A percentile compares a stretch with the other conserved stretches of the same genome.
Conservation (phyloP, 2,888 invertebrate species). For the Muscina levida region DNA sequence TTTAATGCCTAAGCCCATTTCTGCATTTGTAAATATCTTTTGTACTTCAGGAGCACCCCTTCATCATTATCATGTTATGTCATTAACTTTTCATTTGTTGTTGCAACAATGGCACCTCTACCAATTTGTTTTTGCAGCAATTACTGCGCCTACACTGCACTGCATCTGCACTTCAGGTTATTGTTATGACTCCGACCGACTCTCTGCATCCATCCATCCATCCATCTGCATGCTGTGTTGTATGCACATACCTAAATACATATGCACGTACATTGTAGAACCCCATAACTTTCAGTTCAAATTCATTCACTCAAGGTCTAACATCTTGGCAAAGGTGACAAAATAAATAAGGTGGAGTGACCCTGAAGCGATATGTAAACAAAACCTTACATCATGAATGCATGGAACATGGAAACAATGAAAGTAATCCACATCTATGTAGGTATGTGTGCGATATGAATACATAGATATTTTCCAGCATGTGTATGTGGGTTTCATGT, state of each 20-base stretch:
- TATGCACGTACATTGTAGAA: conserved; percentile 11
- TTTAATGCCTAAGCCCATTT: neutral
- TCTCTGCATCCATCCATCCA: neutral
- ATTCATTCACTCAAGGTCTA: conserved; percentile 62
- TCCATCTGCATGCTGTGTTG: neutral
- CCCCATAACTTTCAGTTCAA: conserved; percentile 41
- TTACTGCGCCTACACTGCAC: conserved; percentile 46
- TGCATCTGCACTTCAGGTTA: conserved; percentile 63
- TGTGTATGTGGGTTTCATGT: too few species aligned
- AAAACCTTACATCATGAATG: conserved; percentile 46
- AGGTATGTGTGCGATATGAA: too few species aligned
- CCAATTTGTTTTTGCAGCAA: conserved; percentile 36
- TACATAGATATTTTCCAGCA: too few species aligned
- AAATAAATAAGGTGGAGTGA: conserved; percentile 65
- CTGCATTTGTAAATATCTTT: neutral
- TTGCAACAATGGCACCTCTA: conserved; percentile 49
- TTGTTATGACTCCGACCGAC: conserved; percentile 52
- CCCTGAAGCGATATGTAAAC: conserved; percentile 63
- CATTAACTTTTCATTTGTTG: conserved; percentile 59
- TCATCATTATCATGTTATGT: conserved; percentile 38
- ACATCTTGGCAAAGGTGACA: conserved; percentile 64
- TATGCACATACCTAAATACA: neutral
- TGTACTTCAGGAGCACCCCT: neutral
- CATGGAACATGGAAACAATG: conserved; percentile 51
- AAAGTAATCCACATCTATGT: conserved; percentile 35